Percentiles rank a stretch among this genome's conserved stretches.
phyloP scores from a whole-genome alignment of 1,140 invertebrate genomes.

The Monomorium pharaonis region DNA sequence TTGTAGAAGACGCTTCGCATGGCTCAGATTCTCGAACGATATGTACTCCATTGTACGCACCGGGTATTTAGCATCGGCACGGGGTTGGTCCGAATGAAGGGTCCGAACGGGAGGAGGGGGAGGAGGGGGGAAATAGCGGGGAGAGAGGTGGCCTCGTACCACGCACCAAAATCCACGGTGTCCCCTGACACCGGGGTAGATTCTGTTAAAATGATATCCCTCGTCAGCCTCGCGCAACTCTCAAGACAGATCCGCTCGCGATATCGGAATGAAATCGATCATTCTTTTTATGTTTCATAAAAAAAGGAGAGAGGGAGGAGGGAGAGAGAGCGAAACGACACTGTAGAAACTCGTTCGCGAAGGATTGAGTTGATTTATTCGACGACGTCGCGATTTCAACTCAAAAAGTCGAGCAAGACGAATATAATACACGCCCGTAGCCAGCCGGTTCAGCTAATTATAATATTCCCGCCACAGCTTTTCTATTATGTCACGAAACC shows the following conservation, averaged over 20 bases:
- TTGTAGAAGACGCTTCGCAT: constrained; percentile 79
- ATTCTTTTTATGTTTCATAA: constrained; percentile 10
- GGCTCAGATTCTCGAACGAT: constrained; percentile 83
- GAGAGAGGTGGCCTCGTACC: constrained; percentile 44
- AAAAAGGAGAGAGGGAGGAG: not conserved
- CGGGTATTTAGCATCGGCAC: constrained; percentile 82
- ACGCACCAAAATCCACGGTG: constrained; percentile 70
- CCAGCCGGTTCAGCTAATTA: not conserved
- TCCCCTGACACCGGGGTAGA: constrained; percentile 80
- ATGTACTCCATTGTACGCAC: constrained; percentile 80
- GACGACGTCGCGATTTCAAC: not conserved
- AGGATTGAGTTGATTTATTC: not conserved
- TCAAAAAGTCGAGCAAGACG: not conserved
- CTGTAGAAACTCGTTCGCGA: not conserved
- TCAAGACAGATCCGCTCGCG: constrained; percentile 63
- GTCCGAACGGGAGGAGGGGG: too few species aligned
- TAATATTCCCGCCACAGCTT: not conserved
- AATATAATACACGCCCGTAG: not conserved
- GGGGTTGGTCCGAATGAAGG: constrained; percentile 70
- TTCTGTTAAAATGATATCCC: constrained; percentile 84
- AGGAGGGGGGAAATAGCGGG: not conserved
- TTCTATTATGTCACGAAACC: not conserved
- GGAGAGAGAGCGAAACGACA: not conserved
- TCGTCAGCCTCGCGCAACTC: constrained; percentile 56
- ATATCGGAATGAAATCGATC: constrained; percentile 73